phyloP scores from a whole-genome alignment of 2,113 vertebrate species.

The Rhadina sibilatrix region DNA sequence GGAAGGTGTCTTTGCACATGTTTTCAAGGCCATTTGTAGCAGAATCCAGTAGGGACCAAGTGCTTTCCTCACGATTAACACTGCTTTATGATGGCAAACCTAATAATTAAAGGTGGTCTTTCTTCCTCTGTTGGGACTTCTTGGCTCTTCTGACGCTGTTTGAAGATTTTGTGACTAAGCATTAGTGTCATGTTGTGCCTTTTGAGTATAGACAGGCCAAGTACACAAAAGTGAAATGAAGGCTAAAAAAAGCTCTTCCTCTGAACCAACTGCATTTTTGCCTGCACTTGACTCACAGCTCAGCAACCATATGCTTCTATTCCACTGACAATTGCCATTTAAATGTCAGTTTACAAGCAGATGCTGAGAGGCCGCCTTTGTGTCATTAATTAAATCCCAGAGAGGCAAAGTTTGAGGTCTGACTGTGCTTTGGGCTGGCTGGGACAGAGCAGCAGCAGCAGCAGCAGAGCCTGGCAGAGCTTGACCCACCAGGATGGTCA shows the following conservation, averaged over 20 bases:
- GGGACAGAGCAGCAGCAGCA: background rate
- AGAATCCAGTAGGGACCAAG: background rate
- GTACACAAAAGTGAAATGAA: background rate
- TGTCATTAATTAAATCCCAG: conserved; percentile 33
- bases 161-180: background rate
- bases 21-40: background rate
- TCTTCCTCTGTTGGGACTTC: background rate
- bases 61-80: background rate
- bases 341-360: conserved; percentile 74
- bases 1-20: background rate
- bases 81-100: background rate
- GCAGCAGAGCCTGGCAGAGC: background rate
- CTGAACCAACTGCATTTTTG: conserved; percentile 6
- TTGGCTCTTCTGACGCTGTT: background rate
- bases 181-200: background rate
- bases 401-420: background rate
- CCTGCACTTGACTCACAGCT: conserved; percentile 42
- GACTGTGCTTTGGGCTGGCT: background rate
- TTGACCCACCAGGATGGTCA: background rate
- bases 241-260: background rate
- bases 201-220: background rate
- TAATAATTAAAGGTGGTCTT: background rate
- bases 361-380: background rate
- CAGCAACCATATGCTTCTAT: conserved; percentile 62
- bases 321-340: conserved; percentile 66